Evolutionary conservation across 2,113 vertebrate species (phyloP).

Genomic region (Plestiodon gilberti): DNA sequence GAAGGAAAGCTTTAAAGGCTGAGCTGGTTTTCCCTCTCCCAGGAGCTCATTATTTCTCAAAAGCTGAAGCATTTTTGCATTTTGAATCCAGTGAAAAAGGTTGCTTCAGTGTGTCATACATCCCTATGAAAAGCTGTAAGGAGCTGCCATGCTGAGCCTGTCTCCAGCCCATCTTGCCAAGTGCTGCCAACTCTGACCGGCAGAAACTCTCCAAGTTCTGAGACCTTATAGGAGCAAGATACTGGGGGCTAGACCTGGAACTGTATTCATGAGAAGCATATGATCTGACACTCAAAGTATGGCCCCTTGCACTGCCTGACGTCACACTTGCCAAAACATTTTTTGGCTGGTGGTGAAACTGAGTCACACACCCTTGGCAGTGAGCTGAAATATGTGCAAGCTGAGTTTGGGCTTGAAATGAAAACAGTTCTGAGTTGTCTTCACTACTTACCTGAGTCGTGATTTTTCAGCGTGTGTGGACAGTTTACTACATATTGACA

Average conservation of each 20-base stretch:
- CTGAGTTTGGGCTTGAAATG: background rate
- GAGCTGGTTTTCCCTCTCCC: background rate
- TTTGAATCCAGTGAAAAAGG: background rate
- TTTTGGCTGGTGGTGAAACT: background rate
- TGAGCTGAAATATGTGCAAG: background rate
- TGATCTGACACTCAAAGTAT: background rate
- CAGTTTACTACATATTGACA: background rate
- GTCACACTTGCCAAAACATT: background rate
- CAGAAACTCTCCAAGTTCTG: no score
- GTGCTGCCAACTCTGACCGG: background rate
- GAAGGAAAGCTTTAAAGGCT: background rate
- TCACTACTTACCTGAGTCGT: background rate
- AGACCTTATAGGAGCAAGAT: background rate
- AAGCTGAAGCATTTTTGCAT: background rate
- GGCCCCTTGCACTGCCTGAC: background rate
- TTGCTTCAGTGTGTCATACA: background rate
- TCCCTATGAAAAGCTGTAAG: background rate
- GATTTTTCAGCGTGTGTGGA: background rate
- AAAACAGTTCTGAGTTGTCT: background rate
- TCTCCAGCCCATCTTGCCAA: background rate
- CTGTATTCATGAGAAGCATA: background rate
- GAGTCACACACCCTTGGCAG: background rate
- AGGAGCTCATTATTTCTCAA: background rate
- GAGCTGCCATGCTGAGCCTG: background rate
- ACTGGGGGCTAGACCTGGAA: background rate